Evolutionary conservation across 2,113 vertebrate species (phyloP).

Genomic region (Antechinus stuartii): DNA sequence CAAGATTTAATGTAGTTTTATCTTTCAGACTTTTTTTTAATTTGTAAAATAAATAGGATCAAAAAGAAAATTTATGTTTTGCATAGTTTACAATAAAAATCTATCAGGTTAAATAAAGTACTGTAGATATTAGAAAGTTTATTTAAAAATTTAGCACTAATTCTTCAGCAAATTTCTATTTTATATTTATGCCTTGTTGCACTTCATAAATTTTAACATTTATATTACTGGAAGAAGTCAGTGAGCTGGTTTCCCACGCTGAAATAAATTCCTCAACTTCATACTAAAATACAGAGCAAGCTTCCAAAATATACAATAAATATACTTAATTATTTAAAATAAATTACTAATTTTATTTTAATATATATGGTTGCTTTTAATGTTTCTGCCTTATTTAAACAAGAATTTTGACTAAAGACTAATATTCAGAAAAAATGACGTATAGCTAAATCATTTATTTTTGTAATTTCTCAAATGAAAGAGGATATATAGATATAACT

Average conservation of each 20-base stretch:
- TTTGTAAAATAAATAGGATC: conserved; percentile 17
- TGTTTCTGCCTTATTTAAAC: conserved; percentile 56
- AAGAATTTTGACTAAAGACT: conserved; percentile 39
- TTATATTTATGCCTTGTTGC: conserved; percentile 56
- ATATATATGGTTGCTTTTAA: conserved; percentile 52
- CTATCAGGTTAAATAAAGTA: conserved; percentile 27
- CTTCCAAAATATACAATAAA: conserved; percentile 60
- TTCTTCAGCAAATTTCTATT: neutral
- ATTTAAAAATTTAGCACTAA: conserved; percentile 38
- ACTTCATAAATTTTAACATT: conserved; percentile 57
- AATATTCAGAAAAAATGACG: conserved; percentile 54
- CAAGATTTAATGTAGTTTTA: conserved; percentile 74
- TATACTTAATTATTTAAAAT: conserved; percentile 62
- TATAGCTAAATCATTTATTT: conserved; percentile 40
- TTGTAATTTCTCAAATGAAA: conserved; percentile 44
- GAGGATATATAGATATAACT: conserved; percentile 16
- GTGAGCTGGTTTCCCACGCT: conserved; percentile 48
- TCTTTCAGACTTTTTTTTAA: conserved; percentile 34
- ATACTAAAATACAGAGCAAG: conserved; percentile 69
- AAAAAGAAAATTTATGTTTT: conserved; percentile 28
- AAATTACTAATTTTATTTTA: conserved; percentile 55
- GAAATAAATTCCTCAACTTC: conserved; percentile 58
- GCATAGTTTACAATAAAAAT: conserved; percentile 2
- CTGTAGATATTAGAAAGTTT: neutral
- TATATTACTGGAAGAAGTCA: conserved; percentile 65